These are phyloP conservation scores for Elephantulus edwardii DNA, from an alignment of 2,113 vertebrate genomes.

Conservation along the genomic window DNA sequence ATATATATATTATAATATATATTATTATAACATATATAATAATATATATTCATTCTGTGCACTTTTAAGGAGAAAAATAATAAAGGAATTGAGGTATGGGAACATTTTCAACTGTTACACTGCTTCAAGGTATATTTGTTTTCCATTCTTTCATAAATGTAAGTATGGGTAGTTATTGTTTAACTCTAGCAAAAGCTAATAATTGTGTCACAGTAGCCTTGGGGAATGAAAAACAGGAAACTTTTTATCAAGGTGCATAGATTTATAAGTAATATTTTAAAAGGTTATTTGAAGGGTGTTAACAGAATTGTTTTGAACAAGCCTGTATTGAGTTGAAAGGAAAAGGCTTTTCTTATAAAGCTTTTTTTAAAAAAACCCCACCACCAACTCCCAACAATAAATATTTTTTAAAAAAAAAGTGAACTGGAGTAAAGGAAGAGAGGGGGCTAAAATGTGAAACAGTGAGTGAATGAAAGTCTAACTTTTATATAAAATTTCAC, in stretches of 20 bases:
- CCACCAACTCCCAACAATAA: no score
- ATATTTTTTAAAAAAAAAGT: no score
- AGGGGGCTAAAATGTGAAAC: no score
- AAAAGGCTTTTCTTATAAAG: constrained; percentile 39
- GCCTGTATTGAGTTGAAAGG: constrained; percentile 1
- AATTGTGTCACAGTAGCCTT: constrained; percentile 63
- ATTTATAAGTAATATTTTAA: constrained; percentile 70
- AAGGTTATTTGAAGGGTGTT: constrained; percentile 58
- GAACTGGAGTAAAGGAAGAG: no score
- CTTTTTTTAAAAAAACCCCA: not conserved
- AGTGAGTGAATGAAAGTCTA: no score
- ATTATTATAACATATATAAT: no score
- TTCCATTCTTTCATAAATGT: constrained; percentile 68
- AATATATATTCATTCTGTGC: no score
- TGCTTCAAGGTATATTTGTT: constrained; percentile 67
- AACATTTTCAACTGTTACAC: constrained; percentile 28
- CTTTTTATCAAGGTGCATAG: constrained; percentile 61
- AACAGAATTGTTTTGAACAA: constrained; percentile 52
- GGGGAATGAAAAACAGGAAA: constrained; percentile 71
- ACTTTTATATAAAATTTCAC: no score
- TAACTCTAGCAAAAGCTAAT: constrained; percentile 74
- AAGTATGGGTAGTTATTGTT: constrained; percentile 63
- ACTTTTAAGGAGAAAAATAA: constrained; percentile 14
- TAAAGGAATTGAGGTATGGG: constrained; percentile 30
- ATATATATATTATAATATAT: not conserved